phyloP scores from a whole-genome alignment of 2,797 vertebrate genomes.

The Poliocrania exsul region DNA sequence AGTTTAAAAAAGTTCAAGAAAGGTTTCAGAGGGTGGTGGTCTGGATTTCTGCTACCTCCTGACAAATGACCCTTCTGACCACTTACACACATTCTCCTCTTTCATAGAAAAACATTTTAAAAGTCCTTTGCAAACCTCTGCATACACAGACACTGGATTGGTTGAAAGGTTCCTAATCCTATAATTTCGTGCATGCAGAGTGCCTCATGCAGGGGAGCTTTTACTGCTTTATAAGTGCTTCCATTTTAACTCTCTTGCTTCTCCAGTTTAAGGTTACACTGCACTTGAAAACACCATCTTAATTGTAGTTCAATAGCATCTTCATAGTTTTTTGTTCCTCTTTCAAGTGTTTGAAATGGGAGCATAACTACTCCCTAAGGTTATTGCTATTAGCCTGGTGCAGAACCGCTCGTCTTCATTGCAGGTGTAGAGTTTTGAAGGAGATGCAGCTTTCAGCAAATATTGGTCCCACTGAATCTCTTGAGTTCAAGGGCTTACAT shows the following conservation, averaged over 20 bases:
- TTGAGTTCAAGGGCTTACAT: background rate
- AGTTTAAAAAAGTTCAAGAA: background rate
- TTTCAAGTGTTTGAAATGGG: slow-evolving; percentile 44
- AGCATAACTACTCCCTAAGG: slow-evolving; percentile 19
- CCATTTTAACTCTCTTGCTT: slow-evolving; percentile 46
- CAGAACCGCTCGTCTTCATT: background rate
- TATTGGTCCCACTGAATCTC: background rate
- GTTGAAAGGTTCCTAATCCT: slow-evolving; percentile 53
- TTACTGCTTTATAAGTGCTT: slow-evolving; percentile 40
- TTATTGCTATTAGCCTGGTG: background rate
- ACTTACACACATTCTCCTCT: background rate
- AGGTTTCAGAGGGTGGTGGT: background rate
- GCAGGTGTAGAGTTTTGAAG: slow-evolving; percentile 9
- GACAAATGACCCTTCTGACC: background rate
- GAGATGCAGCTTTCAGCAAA: background rate
- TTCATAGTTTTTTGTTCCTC: slow-evolving; percentile 22
- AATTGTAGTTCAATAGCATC: slow-evolving; percentile 58
- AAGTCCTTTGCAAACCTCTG: background rate
- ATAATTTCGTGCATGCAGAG: slow-evolving; percentile 35
- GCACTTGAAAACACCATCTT: slow-evolving; percentile 58
- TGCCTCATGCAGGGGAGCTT: slow-evolving; percentile 38
- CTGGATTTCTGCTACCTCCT: background rate
- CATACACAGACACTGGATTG: background rate
- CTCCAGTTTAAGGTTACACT: slow-evolving; percentile 51
- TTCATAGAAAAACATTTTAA: background rate